phyloP scores from a whole-genome alignment of 2,113 vertebrate species.

The Eira barbara region DNA sequence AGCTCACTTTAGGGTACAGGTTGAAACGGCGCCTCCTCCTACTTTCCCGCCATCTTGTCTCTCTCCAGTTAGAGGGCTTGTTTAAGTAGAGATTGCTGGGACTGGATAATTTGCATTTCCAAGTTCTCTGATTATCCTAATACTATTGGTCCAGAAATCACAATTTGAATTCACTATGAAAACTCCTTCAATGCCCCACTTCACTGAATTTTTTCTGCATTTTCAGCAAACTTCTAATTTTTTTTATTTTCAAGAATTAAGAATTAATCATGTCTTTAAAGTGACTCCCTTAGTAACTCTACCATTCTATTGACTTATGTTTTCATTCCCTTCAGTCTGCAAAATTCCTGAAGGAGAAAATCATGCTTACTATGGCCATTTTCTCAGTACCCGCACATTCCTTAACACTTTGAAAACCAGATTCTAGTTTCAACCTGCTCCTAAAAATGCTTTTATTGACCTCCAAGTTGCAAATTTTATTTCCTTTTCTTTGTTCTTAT shows the following conservation, averaged over 20 bases:
- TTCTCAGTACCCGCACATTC: neutral
- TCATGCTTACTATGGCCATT: neutral
- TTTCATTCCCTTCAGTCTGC: neutral
- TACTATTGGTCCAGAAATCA: neutral
- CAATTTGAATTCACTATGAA: neutral
- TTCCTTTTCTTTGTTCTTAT: neutral
- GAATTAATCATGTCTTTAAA: neutral
- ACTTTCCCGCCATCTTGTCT: too few relatives aligned
- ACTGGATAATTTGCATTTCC: neutral
- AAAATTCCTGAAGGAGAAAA: neutral
- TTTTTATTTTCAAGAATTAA: constrained; percentile 20
- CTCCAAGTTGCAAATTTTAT: neutral
- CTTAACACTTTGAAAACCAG: neutral
- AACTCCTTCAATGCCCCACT: neutral
- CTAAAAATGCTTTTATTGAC: neutral
- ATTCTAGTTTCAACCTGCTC: neutral
- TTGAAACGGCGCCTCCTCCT: too few relatives aligned
- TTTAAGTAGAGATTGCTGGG: neutral
- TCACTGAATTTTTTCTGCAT: neutral
- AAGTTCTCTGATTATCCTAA: neutral
- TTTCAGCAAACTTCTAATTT: neutral
- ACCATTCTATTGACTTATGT: neutral
- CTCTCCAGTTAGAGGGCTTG: neutral
- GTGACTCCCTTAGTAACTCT: neutral
- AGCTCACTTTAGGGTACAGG: too few relatives aligned